Conservation (phyloP, 2,113 vertebrate species). For the Ovibos moschatus region DNA sequence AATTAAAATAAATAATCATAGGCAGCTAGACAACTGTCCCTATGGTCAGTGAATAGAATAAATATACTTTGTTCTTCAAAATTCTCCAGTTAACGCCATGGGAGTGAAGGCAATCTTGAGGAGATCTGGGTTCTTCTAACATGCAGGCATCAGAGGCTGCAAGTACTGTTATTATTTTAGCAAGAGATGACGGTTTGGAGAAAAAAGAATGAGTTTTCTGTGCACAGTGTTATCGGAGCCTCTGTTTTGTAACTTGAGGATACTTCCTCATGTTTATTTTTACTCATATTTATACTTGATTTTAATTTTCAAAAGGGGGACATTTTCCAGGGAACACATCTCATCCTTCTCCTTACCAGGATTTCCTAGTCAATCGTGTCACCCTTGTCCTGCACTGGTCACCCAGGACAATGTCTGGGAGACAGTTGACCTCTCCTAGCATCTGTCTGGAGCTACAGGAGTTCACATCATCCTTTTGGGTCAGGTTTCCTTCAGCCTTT, state of each 20-base stretch:
- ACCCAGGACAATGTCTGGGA: neutral
- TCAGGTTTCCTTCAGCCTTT: neutral
- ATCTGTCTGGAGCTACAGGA: neutral
- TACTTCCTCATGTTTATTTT: neutral
- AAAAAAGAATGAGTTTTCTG: neutral
- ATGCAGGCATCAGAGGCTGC: accelerated
- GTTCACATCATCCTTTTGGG: neutral
- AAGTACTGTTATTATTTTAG: too few relatives aligned
- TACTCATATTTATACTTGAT: neutral
- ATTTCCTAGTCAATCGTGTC: neutral
- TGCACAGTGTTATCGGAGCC: neutral
- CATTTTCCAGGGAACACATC: neutral
- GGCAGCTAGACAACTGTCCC: neutral
- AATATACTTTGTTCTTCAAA: conserved; percentile 25
- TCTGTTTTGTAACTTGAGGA: neutral
- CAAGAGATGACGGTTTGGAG: neutral
- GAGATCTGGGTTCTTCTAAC: neutral
- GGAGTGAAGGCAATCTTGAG: neutral
- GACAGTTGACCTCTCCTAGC: neutral
- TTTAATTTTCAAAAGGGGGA: neutral
- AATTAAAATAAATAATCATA: conserved; percentile 50
- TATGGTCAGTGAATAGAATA: conserved; percentile 17
- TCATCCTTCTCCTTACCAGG: neutral
- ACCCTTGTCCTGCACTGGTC: neutral
- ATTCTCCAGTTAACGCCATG: neutral